Conservation (phyloP, 2,113 vertebrate species). For the Pyxicephalus adspersus region DNA sequence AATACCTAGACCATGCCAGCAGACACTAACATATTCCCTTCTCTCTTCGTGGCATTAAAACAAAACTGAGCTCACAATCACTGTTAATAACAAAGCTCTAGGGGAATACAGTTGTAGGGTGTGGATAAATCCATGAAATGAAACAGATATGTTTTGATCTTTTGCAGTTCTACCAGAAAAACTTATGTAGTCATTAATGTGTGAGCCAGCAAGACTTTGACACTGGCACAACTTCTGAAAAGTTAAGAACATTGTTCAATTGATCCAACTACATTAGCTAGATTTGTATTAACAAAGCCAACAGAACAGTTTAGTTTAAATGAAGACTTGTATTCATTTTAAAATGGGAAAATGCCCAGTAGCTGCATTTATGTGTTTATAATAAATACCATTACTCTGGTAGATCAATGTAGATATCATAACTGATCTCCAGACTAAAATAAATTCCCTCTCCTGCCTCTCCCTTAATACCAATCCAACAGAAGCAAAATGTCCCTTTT, state of each 20-base stretch:
- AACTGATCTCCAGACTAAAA: too few species aligned
- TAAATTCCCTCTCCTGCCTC: too few species aligned
- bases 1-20: not conserved
- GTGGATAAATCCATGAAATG: constrained; percentile 9
- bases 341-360: not conserved
- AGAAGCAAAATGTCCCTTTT: too few species aligned
- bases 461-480: too few species aligned
- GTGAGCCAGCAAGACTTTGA: constrained; percentile 19
- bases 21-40: not conserved
- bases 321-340: not conserved
- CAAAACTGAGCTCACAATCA: constrained; percentile 7
- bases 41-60: constrained; percentile 1
- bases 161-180: not conserved
- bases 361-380: too few species aligned
- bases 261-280: constrained; percentile 14
- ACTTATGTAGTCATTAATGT: constrained; percentile 7
- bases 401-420: too few species aligned
- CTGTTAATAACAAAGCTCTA: not conserved
- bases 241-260: constrained; percentile 12
- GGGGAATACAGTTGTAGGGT: constrained; percentile 1
- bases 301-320: not conserved
- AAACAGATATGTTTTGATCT: constrained; percentile 23
- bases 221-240: constrained; percentile 10
- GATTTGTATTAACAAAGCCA: not conserved
- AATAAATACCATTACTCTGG: too few species aligned